Evolutionary conservation across 2,113 vertebrate genomes (phyloP).

Genomic region (Cinclus cinclus): DNA sequence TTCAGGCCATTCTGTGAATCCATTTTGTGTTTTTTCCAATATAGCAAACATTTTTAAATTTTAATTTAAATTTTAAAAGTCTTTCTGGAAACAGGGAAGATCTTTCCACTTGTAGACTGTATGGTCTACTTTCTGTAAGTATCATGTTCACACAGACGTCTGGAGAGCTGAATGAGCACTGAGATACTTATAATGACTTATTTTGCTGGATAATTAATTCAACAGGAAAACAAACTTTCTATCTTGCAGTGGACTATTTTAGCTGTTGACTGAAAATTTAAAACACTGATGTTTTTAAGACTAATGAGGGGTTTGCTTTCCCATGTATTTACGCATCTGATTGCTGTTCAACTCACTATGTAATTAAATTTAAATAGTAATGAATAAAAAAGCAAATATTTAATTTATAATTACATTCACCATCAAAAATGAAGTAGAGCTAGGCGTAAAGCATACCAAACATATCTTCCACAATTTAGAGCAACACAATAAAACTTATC

Average conservation of each 20-base stretch:
- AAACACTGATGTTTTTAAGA: neutral
- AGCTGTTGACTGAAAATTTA: neutral
- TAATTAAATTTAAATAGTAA: neutral
- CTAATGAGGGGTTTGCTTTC: neutral
- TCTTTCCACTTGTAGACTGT: neutral
- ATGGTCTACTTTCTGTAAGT: neutral
- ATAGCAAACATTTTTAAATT: neutral
- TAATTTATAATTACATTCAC: neutral
- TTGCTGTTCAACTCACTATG: neutral
- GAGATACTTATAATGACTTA: neutral
- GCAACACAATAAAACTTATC: neutral
- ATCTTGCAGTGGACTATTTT: neutral
- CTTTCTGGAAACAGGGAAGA: neutral
- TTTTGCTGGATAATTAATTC: neutral
- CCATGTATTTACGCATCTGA: neutral
- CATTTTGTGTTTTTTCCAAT: neutral
- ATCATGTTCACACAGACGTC: neutral
- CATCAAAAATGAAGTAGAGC: neutral
- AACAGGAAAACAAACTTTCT: neutral
- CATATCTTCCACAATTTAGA: neutral
- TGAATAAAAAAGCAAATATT: slow-evolving; percentile 13
- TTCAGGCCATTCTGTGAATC: neutral
- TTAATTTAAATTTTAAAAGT: neutral
- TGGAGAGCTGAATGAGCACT: neutral
- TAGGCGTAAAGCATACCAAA: neutral